Percentiles rank a stretch among this genome's conserved stretches.
phyloP scores from a whole-genome alignment of 2,113 vertebrate species.

The Urocynchramus pylzowi region DNA sequence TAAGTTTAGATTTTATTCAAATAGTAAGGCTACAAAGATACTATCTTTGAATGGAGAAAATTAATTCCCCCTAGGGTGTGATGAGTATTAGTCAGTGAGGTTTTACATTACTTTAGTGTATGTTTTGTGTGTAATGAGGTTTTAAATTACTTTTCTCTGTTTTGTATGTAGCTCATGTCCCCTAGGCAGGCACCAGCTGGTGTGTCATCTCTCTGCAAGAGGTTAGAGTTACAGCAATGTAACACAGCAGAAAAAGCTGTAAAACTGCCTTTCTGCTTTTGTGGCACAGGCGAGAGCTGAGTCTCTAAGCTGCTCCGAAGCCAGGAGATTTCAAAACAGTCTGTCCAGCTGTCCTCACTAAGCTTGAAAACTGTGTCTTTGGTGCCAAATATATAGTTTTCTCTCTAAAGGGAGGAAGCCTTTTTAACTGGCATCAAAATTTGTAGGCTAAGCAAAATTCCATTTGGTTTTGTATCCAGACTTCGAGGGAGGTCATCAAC shows the following conservation, averaged over 20 bases:
- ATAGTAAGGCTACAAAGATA: neutral
- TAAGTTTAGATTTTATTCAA: neutral
- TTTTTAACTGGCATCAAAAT: neutral
- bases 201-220: neutral
- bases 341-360: neutral
- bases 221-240: neutral
- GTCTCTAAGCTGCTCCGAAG: neutral
- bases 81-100: neutral
- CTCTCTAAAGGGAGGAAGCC: neutral
- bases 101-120: neutral
- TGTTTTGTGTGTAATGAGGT: neutral
- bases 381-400: neutral
- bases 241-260: neutral
- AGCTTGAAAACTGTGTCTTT: neutral
- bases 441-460: neutral
- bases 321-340: neutral
- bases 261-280: neutral
- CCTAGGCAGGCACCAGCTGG: neutral
- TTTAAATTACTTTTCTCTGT: neutral
- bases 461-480: neutral
- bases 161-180: neutral
- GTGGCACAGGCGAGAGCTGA: neutral
- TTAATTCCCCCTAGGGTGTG: neutral
- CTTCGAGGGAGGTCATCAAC: neutral
- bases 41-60: neutral